A percentile compares a stretch with the other conserved stretches of the same genome.
phyloP scores from a whole-genome alignment of 2,888 invertebrate species.

The Tenthredo livida region DNA sequence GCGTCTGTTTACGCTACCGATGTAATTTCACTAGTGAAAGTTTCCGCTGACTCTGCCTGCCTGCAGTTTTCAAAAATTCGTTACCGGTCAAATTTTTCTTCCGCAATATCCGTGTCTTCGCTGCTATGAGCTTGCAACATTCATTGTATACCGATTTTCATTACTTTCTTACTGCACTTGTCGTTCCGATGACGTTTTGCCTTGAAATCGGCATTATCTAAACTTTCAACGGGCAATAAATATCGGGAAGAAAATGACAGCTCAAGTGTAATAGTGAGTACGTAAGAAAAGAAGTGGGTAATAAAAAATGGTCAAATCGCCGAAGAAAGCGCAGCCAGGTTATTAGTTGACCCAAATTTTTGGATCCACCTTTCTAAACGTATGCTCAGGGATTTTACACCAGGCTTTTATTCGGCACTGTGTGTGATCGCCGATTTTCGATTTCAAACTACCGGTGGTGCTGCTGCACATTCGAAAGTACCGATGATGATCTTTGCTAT shows the following conservation, averaged over 20 bases:
- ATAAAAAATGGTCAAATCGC: constrained; percentile 17
- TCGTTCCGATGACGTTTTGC: not conserved
- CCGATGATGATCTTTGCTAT: not conserved
- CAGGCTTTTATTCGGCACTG: constrained; percentile 38
- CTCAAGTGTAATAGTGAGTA: not conserved
- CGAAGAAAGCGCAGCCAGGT: constrained; percentile 49
- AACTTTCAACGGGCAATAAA: not conserved
- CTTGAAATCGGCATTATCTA: not conserved
- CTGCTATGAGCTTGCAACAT: not conserved
- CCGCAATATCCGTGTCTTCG: constrained; percentile 7
- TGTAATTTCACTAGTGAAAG: constrained; percentile 32
- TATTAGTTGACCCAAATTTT: constrained; percentile 64
- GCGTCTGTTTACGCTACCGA: constrained; percentile 4
- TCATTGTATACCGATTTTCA: not conserved
- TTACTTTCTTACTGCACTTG: not conserved
- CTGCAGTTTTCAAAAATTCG: constrained; percentile 10
- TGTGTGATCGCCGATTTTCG: constrained; percentile 12
- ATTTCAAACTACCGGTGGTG: constrained; percentile 20
- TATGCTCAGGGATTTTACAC: constrained; percentile 29
- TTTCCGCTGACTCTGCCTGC: not conserved
- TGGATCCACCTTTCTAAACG: constrained; percentile 68
- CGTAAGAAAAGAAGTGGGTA: constrained; percentile 9
- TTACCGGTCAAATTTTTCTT: constrained; percentile 19
- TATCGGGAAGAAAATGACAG: not conserved
- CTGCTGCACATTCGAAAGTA: constrained; percentile 40